Evolutionary conservation across 2,113 vertebrate species (phyloP).

Genomic region (Ploceus nigricollis): DNA sequence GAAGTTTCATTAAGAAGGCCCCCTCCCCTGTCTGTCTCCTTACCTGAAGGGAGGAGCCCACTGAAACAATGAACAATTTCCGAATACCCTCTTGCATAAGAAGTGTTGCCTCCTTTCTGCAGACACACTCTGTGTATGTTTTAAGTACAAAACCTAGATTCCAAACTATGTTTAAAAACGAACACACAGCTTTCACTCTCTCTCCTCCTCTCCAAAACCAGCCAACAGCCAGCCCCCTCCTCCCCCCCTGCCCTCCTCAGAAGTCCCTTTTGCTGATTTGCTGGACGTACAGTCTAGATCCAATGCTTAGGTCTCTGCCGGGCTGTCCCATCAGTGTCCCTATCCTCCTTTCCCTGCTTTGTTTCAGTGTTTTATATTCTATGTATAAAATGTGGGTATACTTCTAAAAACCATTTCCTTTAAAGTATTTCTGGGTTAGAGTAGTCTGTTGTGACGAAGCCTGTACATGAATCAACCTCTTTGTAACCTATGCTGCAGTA

Average conservation of each 20-base stretch:
- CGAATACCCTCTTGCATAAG: not conserved
- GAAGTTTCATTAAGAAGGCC: not conserved
- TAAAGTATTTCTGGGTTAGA: constrained; percentile 53
- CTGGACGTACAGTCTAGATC: not conserved
- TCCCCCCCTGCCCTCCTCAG: not conserved
- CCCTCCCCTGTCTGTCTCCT: not conserved
- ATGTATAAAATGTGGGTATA: not conserved
- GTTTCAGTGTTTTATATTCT: not conserved
- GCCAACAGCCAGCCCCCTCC: not conserved
- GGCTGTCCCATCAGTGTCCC: not conserved
- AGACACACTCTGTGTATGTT: not conserved
- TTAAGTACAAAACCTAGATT: not conserved
- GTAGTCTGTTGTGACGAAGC: constrained; percentile 30
- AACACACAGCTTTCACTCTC: not conserved
- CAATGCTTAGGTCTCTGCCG: not conserved
- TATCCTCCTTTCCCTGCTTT: not conserved
- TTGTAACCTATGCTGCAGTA: constrained; percentile 67
- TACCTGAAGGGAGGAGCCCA: not conserved
- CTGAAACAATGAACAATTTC: not conserved
- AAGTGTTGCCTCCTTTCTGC: not conserved
- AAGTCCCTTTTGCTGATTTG: not conserved
- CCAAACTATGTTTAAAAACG: not conserved
- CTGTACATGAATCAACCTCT: constrained; percentile 66
- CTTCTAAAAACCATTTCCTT: constrained; percentile 52
- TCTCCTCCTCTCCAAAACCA: not conserved